Conservation (phyloP, 1,140 invertebrate genomes). For the Sitophilus oryzae region DNA sequence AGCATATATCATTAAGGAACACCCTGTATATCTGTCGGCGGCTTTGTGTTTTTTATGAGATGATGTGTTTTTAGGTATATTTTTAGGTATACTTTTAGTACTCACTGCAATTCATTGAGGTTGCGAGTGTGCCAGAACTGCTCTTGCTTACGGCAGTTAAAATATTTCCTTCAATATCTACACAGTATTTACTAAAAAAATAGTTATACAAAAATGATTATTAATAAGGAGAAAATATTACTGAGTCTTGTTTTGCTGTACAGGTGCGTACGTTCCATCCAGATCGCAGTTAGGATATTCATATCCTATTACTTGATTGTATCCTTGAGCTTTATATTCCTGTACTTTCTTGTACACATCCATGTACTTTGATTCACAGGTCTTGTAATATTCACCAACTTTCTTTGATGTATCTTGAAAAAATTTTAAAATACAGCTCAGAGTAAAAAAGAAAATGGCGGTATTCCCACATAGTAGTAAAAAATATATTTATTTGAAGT, state of each 20-base stretch:
- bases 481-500: too few species aligned
- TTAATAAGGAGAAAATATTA: conserved; percentile 17
- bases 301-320: conserved; percentile 40
- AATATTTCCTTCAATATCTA: conserved; percentile 45
- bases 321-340: conserved; percentile 37
- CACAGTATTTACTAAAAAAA: conserved; percentile 50
- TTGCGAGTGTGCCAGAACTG: conserved; percentile 39
- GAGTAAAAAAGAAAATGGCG: neutral
- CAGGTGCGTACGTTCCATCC: conserved; percentile 49
- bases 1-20: too few species aligned
- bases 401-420: conserved; percentile 30
- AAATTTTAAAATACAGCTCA: neutral
- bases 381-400: conserved; percentile 43
- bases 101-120: conserved; percentile 56
- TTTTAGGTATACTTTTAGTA: conserved; percentile 26
- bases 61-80: too few species aligned
- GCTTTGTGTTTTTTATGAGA: too few species aligned
- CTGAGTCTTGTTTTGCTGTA: conserved; percentile 35
- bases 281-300: conserved; percentile 47
- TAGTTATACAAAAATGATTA: neutral
- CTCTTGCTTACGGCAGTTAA: conserved; percentile 39
- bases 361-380: conserved; percentile 46
- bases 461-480: too few species aligned
- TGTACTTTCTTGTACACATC: conserved; percentile 39
- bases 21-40: too few species aligned